Conservation (phyloP, 2,113 vertebrate genomes). For the Isichthys henryi region DNA sequence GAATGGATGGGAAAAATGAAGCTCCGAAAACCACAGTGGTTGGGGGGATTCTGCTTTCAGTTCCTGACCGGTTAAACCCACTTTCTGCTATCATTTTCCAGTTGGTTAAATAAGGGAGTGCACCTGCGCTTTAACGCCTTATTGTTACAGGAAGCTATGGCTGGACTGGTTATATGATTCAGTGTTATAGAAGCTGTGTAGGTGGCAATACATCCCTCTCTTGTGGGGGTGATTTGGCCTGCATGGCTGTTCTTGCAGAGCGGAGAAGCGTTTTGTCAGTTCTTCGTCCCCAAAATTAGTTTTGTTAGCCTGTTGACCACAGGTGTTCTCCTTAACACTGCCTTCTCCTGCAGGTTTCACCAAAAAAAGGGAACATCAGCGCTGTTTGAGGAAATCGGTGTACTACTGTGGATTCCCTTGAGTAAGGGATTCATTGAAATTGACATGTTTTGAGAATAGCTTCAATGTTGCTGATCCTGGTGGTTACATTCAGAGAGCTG, state of each 20-base stretch:
- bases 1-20: neutral
- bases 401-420: slow-evolving; percentile 3
- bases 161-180: neutral
- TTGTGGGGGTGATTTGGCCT: neutral
- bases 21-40: neutral
- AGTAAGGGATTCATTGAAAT: slow-evolving; percentile 4
- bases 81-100: neutral
- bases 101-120: neutral
- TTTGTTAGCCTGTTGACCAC: neutral
- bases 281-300: neutral
- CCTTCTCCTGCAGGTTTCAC: slow-evolving; percentile 5
- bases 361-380: neutral
- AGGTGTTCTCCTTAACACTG: slow-evolving; percentile 1
- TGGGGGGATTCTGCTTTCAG: neutral
- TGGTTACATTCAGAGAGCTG: neutral
- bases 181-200: neutral
- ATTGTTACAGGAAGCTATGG: neutral
- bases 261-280: neutral
- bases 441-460: slow-evolving; percentile 2
- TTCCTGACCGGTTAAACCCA: neutral
- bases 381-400: slow-evolving; percentile 3
- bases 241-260: neutral
- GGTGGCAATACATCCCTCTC: neutral
- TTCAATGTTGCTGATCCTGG: neutral
- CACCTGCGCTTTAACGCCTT: neutral